Conservation (phyloP, 2,888 invertebrate species). For the Luffia ferchaultella region DNA sequence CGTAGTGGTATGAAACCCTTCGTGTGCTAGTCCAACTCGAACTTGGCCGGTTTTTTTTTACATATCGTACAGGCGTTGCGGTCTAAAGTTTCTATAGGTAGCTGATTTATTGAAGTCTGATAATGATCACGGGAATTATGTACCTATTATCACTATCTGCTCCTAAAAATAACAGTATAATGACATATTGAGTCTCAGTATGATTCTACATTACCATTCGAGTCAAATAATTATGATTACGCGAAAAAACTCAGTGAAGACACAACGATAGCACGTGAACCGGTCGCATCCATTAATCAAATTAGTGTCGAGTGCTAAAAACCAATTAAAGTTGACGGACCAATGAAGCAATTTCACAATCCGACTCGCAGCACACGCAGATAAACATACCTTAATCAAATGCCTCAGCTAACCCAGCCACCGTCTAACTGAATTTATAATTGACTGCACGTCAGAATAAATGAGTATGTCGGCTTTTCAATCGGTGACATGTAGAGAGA, state of each 20-base stretch:
- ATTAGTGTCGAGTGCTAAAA: conserved; percentile 30
- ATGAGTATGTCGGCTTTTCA: conserved; percentile 18
- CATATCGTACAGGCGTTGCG: too few relatives aligned
- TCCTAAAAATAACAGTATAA: too few relatives aligned
- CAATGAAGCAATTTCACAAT: conserved; percentile 29
- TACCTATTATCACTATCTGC: too few relatives aligned
- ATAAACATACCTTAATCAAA: conserved; percentile 30
- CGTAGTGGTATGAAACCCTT: too few relatives aligned
- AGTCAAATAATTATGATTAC: neutral
- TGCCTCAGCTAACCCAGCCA: conserved; percentile 15
- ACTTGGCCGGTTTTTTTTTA: too few relatives aligned
- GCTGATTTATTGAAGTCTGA: too few relatives aligned
- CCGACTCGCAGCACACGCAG: conserved; percentile 9
- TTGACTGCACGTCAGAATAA: conserved; percentile 36
- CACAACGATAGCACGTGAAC: neutral
- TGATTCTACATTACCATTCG: too few relatives aligned
- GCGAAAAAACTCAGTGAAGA: neutral
- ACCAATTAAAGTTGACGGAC: conserved; percentile 41
- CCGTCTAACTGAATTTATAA: conserved; percentile 33
- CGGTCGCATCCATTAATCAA: neutral
- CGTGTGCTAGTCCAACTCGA: too few relatives aligned
- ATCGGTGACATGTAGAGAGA: conserved; percentile 25
- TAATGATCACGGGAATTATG: too few relatives aligned
- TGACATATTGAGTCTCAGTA: too few relatives aligned
- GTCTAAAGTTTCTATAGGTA: too few relatives aligned